Conservation (phyloP, 2,888 invertebrate genomes). For the Netelia virgata region DNA sequence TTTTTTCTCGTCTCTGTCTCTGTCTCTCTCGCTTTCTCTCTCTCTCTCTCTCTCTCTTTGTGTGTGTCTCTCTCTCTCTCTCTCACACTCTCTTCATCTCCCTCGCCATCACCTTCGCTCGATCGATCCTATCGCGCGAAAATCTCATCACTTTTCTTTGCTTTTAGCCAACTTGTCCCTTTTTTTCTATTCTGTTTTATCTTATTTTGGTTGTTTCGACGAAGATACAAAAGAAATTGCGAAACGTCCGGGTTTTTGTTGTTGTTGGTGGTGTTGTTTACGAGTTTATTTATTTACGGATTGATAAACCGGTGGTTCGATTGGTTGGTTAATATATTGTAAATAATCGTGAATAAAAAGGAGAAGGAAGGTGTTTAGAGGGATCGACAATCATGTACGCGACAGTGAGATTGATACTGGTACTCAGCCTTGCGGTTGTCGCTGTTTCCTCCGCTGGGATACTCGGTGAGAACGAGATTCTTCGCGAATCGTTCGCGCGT, state of each 20-base stretch:
- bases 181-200: background rate
- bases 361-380: background rate
- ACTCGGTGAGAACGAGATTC: slow-evolving; percentile 79
- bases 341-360: too few species aligned
- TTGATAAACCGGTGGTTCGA: background rate
- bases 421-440: slow-evolving; percentile 76
- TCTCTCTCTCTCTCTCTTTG: too few species aligned
- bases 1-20: too few species aligned
- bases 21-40: too few species aligned
- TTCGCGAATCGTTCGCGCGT: slow-evolving; percentile 27
- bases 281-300: too few species aligned
- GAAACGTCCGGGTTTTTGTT: background rate
- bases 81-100: too few species aligned
- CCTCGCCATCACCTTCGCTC: background rate
- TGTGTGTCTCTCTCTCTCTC: too few species aligned
- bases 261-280: too few species aligned
- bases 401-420: slow-evolving; percentile 76
- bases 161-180: background rate
- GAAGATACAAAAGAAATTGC: background rate
- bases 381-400: slow-evolving; percentile 68
- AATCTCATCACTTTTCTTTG: background rate
- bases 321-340: background rate
- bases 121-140: background rate
- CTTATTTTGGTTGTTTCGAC: background rate
- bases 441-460: slow-evolving; percentile 81